A percentile compares a stretch with the other conserved stretches of the same genome.
Conservation (phyloP, 2,113 vertebrate genomes). For the Gasterosteus nipponicus region DNA sequence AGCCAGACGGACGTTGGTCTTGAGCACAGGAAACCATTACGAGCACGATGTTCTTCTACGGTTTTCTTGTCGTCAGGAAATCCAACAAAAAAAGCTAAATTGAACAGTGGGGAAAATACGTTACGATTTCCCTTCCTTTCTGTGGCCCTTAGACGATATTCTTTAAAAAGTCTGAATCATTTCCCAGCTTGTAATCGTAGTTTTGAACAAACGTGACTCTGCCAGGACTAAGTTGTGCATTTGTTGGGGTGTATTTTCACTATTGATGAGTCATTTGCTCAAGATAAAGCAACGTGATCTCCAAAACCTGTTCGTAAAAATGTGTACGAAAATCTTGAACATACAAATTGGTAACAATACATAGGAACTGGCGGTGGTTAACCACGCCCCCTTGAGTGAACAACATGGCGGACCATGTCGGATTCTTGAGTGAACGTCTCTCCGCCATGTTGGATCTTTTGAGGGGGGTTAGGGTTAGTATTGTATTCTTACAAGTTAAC, state of each 20-base stretch:
- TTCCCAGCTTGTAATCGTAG: neutral
- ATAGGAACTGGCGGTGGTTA: too few species aligned
- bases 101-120: neutral
- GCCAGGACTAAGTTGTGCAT: neutral
- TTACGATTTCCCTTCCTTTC: neutral
- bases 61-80: neutral
- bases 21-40: neutral
- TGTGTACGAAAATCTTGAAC: too few species aligned
- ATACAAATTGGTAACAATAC: too few species aligned
- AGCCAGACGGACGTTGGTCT: slow-evolving; percentile 5
- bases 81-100: neutral
- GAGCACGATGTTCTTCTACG: neutral
- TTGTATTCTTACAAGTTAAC: too few species aligned
- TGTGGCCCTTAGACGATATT: neutral
- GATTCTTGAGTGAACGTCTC: too few species aligned
- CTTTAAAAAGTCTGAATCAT: neutral
- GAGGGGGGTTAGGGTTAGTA: too few species aligned
- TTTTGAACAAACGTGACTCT: neutral
- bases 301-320: too few species aligned
- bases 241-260: neutral
- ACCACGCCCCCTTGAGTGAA: too few species aligned
- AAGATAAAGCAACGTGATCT: neutral
- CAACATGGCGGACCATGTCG: too few species aligned
- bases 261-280: neutral
- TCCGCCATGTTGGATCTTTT: too few species aligned